Percentiles rank a stretch among this genome's conserved stretches.
Evolutionary conservation across 2,888 invertebrate genomes (phyloP).

Genomic region (Cylloceria caligata): DNA sequence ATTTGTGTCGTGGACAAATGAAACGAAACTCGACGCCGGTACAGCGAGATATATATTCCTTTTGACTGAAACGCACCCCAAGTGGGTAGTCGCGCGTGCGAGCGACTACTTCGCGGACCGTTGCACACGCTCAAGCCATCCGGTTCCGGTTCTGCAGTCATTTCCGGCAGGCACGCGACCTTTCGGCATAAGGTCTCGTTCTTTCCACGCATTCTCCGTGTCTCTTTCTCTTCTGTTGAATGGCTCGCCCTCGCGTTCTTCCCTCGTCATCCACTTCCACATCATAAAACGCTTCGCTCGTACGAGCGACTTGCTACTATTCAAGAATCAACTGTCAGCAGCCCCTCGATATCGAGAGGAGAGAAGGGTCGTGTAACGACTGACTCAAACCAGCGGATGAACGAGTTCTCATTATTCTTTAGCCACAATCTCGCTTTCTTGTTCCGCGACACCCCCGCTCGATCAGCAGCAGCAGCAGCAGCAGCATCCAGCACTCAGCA

Average conservation of each 20-base stretch:
- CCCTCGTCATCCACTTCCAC: conserved; percentile 60
- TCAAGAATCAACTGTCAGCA: conserved; percentile 50
- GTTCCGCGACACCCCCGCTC: neutral
- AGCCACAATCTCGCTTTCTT: conserved; percentile 21
- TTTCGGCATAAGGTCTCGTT: conserved; percentile 51
- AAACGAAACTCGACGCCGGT: neutral
- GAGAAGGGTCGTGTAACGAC: conserved; percentile 12
- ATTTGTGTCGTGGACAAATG: conserved; percentile 19
- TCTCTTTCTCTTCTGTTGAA: conserved; percentile 35
- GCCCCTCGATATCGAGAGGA: conserved; percentile 40
- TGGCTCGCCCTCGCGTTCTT: conserved; percentile 33
- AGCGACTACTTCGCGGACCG: conserved; percentile 25
- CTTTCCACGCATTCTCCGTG: conserved; percentile 9
- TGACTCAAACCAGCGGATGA: conserved; percentile 17
- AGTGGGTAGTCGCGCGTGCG: conserved; percentile 55
- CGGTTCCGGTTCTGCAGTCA: conserved; percentile 72
- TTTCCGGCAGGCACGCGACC: conserved; percentile 74
- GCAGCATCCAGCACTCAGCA: too few species aligned
- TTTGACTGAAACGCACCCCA: conserved; percentile 44
- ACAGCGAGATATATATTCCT: neutral
- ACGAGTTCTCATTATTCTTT: conserved; percentile 63
- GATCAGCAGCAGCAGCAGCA: neutral
- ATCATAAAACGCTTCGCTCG: conserved; percentile 66
- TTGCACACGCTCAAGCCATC: conserved; percentile 57
- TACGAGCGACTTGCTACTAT: conserved; percentile 28